Evolutionary conservation across 2,797 vertebrate genomes (phyloP), one percentile per base, ranked within the genome.

Genomic region (Alfaro cultratus): DNA sequence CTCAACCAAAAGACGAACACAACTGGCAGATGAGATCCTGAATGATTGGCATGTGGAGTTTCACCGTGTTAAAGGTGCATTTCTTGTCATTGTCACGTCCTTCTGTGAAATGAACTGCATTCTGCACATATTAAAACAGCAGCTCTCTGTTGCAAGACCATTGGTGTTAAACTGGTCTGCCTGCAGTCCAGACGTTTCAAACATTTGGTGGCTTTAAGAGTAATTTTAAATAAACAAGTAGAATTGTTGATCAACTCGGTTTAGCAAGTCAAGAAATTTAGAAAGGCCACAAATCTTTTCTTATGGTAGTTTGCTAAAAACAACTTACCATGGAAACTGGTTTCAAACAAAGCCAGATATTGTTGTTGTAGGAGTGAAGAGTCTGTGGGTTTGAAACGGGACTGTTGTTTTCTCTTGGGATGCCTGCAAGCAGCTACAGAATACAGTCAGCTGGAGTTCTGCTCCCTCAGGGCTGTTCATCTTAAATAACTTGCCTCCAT

Each of bases 311-410:
- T 73, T 15, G 11, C 10, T n/a, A 60, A 60, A 31, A 13, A 7
- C 12, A 62, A 70, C 73, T 29, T 10, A 13, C 80, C 78, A 76
- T 84, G 84, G 82, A 80, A 80, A 91, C 83, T 67, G 41, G 55
- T 80, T 36, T 41, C 72, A 55, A 82, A 91, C 82, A 86, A 81
- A 88, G 72, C 80, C 29, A 1, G 29, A 73, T 76, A 82, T 85
- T 71, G 77, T 86, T 87, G 84, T 80, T 80, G 2, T 62, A 79
- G 47, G 53, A 79, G 23, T 47, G 74, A 80, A 45, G 75, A 87
- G 72, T 81, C 67, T 53, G 49, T 49, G 43, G 77, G 62, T 86
- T 74, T 76, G 76, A 82, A 74, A 82, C 76, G 21, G 73, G 70
- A 15, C 68, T 2, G 12, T 79, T 82, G 78, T 85, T 87, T 79